phyloP scores from a whole-genome alignment of 1,140 invertebrate species.

The Caerostris extrusa region DNA sequence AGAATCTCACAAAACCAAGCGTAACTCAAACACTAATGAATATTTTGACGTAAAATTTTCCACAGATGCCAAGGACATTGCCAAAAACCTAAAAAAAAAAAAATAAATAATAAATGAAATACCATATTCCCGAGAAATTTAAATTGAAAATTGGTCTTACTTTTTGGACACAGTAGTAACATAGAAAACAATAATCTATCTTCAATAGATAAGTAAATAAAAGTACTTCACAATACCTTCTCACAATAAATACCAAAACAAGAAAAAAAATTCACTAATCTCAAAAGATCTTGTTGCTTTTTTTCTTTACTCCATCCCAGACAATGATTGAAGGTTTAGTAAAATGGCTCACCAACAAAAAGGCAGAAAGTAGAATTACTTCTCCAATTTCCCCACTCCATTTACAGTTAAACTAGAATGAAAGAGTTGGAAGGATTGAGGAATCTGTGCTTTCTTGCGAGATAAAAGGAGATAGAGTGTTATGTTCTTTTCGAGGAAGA shows the following conservation, averaged over 20 bases:
- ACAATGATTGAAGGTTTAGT: neutral
- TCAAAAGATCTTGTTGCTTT: neutral
- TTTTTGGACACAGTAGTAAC: too few relatives aligned
- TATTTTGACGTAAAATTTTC: too few relatives aligned
- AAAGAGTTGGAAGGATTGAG: neutral
- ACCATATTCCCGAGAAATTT: too few relatives aligned
- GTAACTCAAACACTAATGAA: too few relatives aligned
- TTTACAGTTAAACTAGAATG: neutral
- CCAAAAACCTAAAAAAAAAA: too few relatives aligned
- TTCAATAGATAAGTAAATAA: too few relatives aligned
- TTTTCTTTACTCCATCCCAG: neutral
- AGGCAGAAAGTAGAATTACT: neutral
- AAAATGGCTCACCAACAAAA: neutral
- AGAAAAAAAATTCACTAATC: neutral
- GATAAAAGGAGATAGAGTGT: slow-evolving; percentile 4
- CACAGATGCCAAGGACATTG: too few relatives aligned
- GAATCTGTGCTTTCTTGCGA: neutral
- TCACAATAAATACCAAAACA: neutral
- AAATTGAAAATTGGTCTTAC: too few relatives aligned
- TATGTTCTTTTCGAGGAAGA: neutral
- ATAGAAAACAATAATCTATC: too few relatives aligned
- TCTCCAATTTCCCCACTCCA: neutral
- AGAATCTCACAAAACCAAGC: too few relatives aligned
- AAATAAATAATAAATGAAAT: too few relatives aligned
- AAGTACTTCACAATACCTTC: too few relatives aligned